Base-by-base conservation (phyloP, 1,140 invertebrate species). In the Drosophila simulans region DNA sequence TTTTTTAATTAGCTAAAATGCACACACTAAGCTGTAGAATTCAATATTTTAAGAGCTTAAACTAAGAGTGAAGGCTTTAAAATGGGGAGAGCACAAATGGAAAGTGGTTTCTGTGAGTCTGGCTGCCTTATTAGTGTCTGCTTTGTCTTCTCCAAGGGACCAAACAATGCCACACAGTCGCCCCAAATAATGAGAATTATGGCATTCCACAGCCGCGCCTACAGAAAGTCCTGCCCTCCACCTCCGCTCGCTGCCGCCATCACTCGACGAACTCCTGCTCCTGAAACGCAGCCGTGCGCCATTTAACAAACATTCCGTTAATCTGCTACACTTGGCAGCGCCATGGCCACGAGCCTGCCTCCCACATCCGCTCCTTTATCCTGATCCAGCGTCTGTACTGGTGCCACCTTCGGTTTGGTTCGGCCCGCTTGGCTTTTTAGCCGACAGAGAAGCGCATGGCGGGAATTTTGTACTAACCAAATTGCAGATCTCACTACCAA, bases 291-390 rank as follows among this genome's bases (percentile, higher is more conserved):
- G 60, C 62, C 75, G 58, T 77, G 81, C 70, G 58, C 83, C 83
- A 88, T 88, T 88, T 88, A 88, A 88, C 83, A 89, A 89, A 88
- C 79, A 88, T 88, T 83, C 63, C 79, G 84, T 83, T 88, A 88
- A 88, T 89, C 83, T 88, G 83, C 75, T 83, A 86, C 83, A 86
- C 83, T 86, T 88, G 79, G 75, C 79, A 88, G 71, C 70, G 68
- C 59, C 82, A 86, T 76, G 82, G 69, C 82, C 82, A 81, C 62
- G 55, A 80, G 62, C 39, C 73, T 39, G 34, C 69, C 71, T 25
- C 69, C 49, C 49, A 70, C 71, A 59, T 77, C 73, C 73, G 73
- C 53, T 75, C 15, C 54, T 63, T 63, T 27, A 43, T 43, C 39
- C 54, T 27, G 54, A 4, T 59, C 37, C 58, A 31, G 57, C 48